Evolutionary conservation across 35 echinoderm and acorn worm species (phyloP), one percentile per base, ranked within the genome.

Genomic region (Eucidaris tribuloides): DNA sequence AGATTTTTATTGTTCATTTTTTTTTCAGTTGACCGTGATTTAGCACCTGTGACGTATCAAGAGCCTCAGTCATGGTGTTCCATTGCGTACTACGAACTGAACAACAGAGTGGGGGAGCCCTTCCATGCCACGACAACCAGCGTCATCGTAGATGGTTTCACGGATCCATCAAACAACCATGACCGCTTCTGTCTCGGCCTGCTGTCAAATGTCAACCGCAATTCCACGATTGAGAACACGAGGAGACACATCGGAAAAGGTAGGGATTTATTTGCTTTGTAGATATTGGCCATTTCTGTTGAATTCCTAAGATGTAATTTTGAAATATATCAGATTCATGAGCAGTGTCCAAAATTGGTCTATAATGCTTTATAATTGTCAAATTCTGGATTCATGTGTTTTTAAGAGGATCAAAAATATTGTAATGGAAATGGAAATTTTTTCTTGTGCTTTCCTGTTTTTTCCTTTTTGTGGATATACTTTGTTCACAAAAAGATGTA

Each of bases 221-320:
- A 99, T 93, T 99, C 96, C 79, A 99, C 96, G 15, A 99, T 99
- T 74, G 96, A 99, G 61, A 99, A 99, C 71, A 99, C 96, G 62
- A 93, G 96, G 54, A 89, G 96, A 80, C 96, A 99, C 87, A 99
- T 99, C 42, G 87, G 96, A 39, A 99, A 99, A 99, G 96, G 96
- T 99, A 66, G 27, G 52, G 15, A 1, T 25, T 6, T 43, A 77
- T 15, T 77, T 42, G 39, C 43, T 24, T 23, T 0, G 29, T n/a
- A n/a, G 7, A 64, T 28, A 5, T 59, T 6, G 0, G 20, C 20
- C 2, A 9, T 58, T 9, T 23, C 17, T 4, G 29, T 19, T 50
- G 46, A 50, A 7, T 19, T 7, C 48, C 13, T 54, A 0, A n/a
- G 13, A 13, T 54, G 13, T 13, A 17, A 0, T 13, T 17, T 13